A percentile compares a stretch with the other conserved stretches of the same genome.
phyloP scores from a whole-genome alignment of 2,113 vertebrate species.

The Craseonycteris thonglongyai region DNA sequence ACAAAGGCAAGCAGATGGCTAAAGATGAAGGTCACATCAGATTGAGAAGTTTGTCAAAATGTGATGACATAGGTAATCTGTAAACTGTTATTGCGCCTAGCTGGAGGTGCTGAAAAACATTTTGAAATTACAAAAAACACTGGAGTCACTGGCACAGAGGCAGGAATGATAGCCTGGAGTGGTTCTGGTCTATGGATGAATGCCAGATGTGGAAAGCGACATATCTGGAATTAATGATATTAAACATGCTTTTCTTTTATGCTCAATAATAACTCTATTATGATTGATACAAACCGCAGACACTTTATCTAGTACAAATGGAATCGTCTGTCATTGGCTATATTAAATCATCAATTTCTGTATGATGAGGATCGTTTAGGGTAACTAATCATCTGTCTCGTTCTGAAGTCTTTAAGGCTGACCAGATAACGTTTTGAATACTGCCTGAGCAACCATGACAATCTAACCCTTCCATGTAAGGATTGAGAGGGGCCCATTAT shows the following conservation, averaged over 20 bases:
- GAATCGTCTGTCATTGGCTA: conserved; percentile 95
- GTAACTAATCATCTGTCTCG: conserved; percentile 98
- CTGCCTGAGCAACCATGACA: conserved; percentile 91
- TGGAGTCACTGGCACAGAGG: conserved; percentile 88
- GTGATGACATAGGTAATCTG: conserved; percentile 98
- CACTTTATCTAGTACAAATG: conserved; percentile 97
- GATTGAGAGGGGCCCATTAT: conserved; percentile 94
- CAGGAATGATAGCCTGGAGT: conserved; percentile 95
- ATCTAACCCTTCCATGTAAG: conserved; percentile 93
- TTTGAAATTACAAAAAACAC: conserved; percentile 96
- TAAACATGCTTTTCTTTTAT: conserved; percentile 98
- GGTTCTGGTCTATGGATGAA: conserved; percentile 93
- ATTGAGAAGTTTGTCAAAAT: conserved; percentile 99
- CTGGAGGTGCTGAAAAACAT: conserved; percentile 97
- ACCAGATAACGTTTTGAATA: conserved; percentile 98
- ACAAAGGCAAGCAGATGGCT: conserved; percentile 94
- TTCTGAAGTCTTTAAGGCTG: conserved; percentile 93
- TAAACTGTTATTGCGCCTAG: conserved; percentile 96
- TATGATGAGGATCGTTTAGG: conserved; percentile 97
- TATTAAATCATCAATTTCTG: conserved; percentile 99
- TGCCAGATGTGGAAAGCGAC: conserved; percentile 96
- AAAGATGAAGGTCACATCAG: conserved; percentile 96
- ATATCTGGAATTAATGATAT: conserved; percentile 99
- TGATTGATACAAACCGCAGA: conserved; percentile 95
- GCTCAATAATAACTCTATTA: conserved; percentile 97